Base-by-base conservation (phyloP, 37 sponge, comb jelly and placozoan genomes). In the Agelas oroides region DNA sequence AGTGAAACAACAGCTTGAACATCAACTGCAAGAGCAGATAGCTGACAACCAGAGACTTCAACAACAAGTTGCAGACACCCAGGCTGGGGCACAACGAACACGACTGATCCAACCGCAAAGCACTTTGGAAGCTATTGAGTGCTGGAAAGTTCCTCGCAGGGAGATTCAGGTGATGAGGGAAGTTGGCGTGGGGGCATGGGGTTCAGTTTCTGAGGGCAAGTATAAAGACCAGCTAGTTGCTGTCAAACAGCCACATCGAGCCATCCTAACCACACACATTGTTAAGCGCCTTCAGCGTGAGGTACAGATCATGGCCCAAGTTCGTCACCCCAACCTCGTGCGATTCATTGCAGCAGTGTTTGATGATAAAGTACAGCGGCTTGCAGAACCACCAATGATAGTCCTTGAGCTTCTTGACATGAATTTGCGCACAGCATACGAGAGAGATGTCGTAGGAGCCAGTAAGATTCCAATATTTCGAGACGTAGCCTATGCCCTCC, bases 321-420 rank as follows among this genome's bases (percentile, higher is more conserved):
- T 93, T 24, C 77, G 75, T 1, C 94, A 93, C 59, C 94, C 94
- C 37, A 80, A 93, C 69, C 77, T 89, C 12, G 65, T 91, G 16
- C 78, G 70, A 34, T 86, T 91, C 64, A 86, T 91, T 20, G 87
- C 60, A 70, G 92, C 79, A 57, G 84, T 81, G 55, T 39, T 68
- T 81, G 77, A 73, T 30, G 61, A 75, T 39, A 27, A 54, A 20
- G 35, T 70, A 67, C 40, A 61, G 27, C 52, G 20, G 28, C 68
- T 56, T 62, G 60, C 28, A 70, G 25, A 16, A 35, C 72, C 72
- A 23, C 74, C 87, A 31, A 56, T 92, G 56, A 82, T 94, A 16
- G 59, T 89, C 20, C 86, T 84, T 8, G 90, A 93, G 66, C 73
- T 93, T 57, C 68, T 89, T 84, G 86, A 89, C 32, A 72, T 75